Conservation (phyloP, 2,888 invertebrate genomes). For the Watsonalla binaria region DNA sequence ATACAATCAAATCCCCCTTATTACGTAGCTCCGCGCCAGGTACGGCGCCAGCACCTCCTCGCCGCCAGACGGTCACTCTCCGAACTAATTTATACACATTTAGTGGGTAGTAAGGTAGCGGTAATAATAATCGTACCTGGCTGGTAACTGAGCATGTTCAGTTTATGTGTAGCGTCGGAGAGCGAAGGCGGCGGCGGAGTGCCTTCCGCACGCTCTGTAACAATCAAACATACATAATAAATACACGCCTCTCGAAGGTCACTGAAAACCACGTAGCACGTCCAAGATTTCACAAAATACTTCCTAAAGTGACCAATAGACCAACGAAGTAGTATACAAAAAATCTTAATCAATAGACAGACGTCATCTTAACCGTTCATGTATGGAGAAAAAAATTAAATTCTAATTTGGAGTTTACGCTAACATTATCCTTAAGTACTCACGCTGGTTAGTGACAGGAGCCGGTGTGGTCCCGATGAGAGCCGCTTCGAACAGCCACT, state of each 20-base stretch:
- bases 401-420: background rate
- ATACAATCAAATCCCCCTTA: background rate
- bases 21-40: conserved; percentile 91
- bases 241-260: too few relatives aligned
- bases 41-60: conserved; percentile 96
- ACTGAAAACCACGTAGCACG: too few relatives aligned
- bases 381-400: too few relatives aligned
- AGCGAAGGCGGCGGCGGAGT: conserved; percentile 80
- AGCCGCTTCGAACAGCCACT: conserved; percentile 97
- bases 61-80: conserved; percentile 93
- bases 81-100: background rate
- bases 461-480: conserved; percentile 85
- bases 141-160: conserved; percentile 88
- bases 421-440: conserved; percentile 19
- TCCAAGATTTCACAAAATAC: too few relatives aligned
- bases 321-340: too few relatives aligned
- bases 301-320: too few relatives aligned
- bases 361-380: too few relatives aligned
- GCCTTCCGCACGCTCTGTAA: conserved; percentile 61
- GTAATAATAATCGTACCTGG: conserved; percentile 67
- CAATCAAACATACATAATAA: background rate
- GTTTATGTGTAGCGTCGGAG: conserved; percentile 82
- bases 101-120: background rate
- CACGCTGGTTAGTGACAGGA: conserved; percentile 46
- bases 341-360: too few relatives aligned